phyloP scores from a whole-genome alignment of 2,888 invertebrate genomes.

The Blera fallax region DNA sequence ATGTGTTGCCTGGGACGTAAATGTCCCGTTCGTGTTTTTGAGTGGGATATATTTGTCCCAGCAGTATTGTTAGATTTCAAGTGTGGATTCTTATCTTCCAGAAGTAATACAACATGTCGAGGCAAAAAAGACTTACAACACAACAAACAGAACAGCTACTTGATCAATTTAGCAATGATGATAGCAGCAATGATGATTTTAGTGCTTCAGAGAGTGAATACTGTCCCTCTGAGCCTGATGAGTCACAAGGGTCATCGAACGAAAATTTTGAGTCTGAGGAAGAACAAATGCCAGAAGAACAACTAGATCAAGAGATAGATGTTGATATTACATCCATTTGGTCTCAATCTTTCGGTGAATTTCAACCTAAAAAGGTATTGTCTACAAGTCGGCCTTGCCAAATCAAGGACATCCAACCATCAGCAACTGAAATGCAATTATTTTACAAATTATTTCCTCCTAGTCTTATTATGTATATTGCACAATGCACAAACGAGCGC shows the following conservation, averaged over 20 bases:
- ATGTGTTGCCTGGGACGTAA: background rate
- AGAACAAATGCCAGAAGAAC: too few species aligned
- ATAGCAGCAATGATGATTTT: too few species aligned
- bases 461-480: background rate
- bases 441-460: background rate
- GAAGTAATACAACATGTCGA: background rate
- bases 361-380: background rate
- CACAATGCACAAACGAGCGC: too few species aligned
- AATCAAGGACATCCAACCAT: background rate
- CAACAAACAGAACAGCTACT: background rate
- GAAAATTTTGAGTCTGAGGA: too few species aligned
- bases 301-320: too few species aligned
- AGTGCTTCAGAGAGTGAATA: too few species aligned
- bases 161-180: background rate
- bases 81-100: background rate
- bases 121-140: background rate
- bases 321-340: too few species aligned
- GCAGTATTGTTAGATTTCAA: background rate
- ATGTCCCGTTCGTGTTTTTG: constrained; percentile 1
- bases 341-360: background rate
- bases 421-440: background rate
- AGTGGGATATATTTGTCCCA: constrained; percentile 4
- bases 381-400: background rate
- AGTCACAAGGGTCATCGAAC: too few species aligned
- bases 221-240: too few species aligned